Percentiles rank a stretch among this genome's conserved stretches.
phyloP scores from a whole-genome alignment of 64 coral and sea anemone genomes.

The Dendrophyllia cribrosa region DNA sequence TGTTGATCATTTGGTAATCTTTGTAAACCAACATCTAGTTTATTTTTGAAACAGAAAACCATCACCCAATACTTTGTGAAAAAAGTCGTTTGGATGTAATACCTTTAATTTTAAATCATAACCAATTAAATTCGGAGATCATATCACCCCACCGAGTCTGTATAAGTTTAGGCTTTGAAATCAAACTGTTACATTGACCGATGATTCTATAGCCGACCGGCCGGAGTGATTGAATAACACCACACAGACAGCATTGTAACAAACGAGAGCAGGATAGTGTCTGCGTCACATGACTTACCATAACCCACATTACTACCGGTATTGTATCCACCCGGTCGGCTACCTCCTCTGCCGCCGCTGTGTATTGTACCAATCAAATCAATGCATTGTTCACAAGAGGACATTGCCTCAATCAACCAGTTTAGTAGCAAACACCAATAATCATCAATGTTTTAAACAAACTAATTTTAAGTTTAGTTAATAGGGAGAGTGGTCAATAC shows the following conservation, averaged over 20 bases:
- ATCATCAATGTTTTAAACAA: background rate
- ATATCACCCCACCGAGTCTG: conserved; percentile 6
- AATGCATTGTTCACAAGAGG: conserved; percentile 47
- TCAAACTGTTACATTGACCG: conserved; percentile 28
- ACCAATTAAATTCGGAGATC: background rate
- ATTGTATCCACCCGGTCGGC: conserved; percentile 88
- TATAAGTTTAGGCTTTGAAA: background rate
- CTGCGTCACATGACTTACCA: conserved; percentile 74
- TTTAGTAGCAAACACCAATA: conserved; percentile 40
- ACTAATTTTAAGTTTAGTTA: background rate
- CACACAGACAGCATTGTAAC: conserved; percentile 54
- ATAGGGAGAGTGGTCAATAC: background rate
- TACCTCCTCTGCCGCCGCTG: conserved; percentile 75
- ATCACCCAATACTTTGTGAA: conserved; percentile 24
- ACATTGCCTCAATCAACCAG: conserved; percentile 62
- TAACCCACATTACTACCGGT: conserved; percentile 66
- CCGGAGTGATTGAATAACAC: conserved; percentile 66
- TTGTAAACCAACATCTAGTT: background rate
- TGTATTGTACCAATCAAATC: conserved; percentile 76
- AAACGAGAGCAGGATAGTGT: conserved; percentile 46
- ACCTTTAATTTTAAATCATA: background rate
- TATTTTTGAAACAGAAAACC: background rate
- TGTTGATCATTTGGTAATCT: background rate
- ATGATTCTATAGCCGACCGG: conserved; percentile 75
- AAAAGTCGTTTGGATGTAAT: background rate